Evolutionary conservation across 2,888 invertebrate genomes (phyloP), one percentile per base, ranked within the genome.

Genomic region (Ariolimax columbianus): DNA sequence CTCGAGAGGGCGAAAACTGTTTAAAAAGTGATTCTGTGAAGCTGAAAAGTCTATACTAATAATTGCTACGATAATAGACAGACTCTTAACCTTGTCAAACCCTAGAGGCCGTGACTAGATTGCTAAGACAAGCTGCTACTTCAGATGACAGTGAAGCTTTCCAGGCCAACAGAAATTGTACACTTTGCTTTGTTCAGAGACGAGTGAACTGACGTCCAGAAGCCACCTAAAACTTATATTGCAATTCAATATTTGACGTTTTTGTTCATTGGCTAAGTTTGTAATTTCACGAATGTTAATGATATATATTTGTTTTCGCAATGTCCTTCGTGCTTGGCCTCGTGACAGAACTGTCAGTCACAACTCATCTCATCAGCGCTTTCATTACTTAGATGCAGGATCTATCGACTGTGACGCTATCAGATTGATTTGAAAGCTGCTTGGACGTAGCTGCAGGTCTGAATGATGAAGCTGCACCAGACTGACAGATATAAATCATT

Each of bases 151-250:
- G 33, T 43, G 70, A 78, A 83, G 51, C 77, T 51, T 83, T 51
- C 38, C 77, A 83, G 83, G 83, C 83, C 83, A 83, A 83, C 83
- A 83, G 83, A 83, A 78, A 83, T 51, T 83, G 23, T 17, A 51
- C 83, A 77, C 78, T 78, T 55, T 51, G 78, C 83, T 40, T 51
- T 63, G 68, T 4, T 78, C 83, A 70, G 83, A 83, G 83, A 55
- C 3, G 9, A 19, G 17, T 51, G 75, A 7, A 36, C 36, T 3
- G 75, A 75, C 33, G 33, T 51, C 51, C 33, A 75, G 19, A 51
- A 75, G n/a, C n/a, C n/a, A n/a, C n/a, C n/a, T n/a, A n/a, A n/a
- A n/a, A n/a, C n/a, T n/a, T n/a, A n/a, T n/a, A n/a, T n/a, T n/a
- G n/a, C n/a, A n/a, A n/a, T n/a, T n/a, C n/a, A n/a, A n/a, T n/a